Conservation (phyloP, 2,888 invertebrate genomes). For the Trimorus sp. region DNA sequence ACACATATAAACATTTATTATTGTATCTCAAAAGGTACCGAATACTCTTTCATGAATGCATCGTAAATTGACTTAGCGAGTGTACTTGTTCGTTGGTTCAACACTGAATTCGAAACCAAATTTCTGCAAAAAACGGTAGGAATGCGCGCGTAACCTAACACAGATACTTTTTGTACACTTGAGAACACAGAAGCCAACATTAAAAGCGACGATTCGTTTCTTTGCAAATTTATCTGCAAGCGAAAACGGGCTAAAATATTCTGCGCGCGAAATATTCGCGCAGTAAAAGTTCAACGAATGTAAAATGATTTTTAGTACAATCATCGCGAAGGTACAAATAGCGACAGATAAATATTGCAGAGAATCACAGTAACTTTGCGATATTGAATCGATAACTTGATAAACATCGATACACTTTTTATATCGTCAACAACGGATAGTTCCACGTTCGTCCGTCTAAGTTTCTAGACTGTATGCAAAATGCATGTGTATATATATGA, state of each 20-base stretch:
- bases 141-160: conserved; percentile 16
- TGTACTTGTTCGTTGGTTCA: conserved; percentile 44
- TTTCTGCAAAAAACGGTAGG: conserved; percentile 33
- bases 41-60: conserved; percentile 50
- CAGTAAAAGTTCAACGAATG: no score
- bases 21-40: conserved; percentile 57
- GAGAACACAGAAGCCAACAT: conserved; percentile 44
- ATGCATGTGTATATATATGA: conserved; percentile 12
- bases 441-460: conserved; percentile 13
- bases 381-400: conserved; percentile 36
- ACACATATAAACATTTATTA: conserved; percentile 78
- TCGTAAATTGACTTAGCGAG: conserved; percentile 48
- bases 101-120: conserved; percentile 50
- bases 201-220: conserved; percentile 48
- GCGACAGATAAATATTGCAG: conserved; percentile 50
- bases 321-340: conserved; percentile 6
- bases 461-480: neutral
- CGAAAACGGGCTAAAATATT: neutral
- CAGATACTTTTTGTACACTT: conserved; percentile 15
- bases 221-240: conserved; percentile 49
- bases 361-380: conserved; percentile 46
- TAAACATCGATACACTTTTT: conserved; percentile 50
- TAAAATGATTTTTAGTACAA: conserved; percentile 2
- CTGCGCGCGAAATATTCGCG: no score
- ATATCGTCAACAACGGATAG: conserved; percentile 50